These are phyloP conservation scores for Drosophila kepulauana DNA, from an alignment of 1,140 invertebrate genomes.

Conservation along the genomic window DNA sequence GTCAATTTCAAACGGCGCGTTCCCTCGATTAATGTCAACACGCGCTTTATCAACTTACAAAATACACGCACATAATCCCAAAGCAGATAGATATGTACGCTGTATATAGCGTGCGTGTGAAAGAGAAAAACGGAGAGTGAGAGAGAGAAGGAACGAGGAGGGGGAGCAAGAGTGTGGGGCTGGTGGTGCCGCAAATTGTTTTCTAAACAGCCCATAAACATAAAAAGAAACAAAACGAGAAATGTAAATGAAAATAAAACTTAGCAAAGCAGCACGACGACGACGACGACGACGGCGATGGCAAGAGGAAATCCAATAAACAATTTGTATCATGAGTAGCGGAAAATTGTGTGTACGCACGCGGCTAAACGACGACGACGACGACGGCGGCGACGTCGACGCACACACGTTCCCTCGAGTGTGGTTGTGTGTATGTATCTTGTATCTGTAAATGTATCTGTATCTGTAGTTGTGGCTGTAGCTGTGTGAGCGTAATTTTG, in stretches of 20 bases:
- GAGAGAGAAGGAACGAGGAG: background rate
- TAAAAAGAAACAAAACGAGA: slow-evolving; percentile 81
- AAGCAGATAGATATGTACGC: background rate
- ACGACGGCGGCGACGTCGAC: slow-evolving; percentile 53
- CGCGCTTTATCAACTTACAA: slow-evolving; percentile 77
- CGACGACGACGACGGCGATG: too few species aligned
- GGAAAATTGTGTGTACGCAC: slow-evolving; percentile 83
- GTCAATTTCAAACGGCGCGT: slow-evolving; percentile 78
- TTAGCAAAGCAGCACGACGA: slow-evolving; percentile 54
- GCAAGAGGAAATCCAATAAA: slow-evolving; percentile 81
- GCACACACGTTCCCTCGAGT: slow-evolving; percentile 31
- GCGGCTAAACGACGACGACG: slow-evolving; percentile 72
- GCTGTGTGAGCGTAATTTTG: slow-evolving; percentile 68
- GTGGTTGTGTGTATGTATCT: slow-evolving; percentile 23
- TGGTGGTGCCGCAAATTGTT: slow-evolving; percentile 67
- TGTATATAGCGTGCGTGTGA: background rate
- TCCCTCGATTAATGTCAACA: slow-evolving; percentile 78
- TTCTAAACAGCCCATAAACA: slow-evolving; percentile 81
- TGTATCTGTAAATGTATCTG: too few species aligned
- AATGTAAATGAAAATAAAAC: slow-evolving; percentile 82
- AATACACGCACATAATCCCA: slow-evolving; percentile 11
- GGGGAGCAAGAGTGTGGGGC: background rate
- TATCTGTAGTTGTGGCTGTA: too few species aligned
- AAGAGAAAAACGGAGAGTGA: background rate
- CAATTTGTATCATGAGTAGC: slow-evolving; percentile 83